Evolutionary conservation across 2,888 invertebrate species (phyloP).

Genomic region (Drosophila cyrtoloma): DNA sequence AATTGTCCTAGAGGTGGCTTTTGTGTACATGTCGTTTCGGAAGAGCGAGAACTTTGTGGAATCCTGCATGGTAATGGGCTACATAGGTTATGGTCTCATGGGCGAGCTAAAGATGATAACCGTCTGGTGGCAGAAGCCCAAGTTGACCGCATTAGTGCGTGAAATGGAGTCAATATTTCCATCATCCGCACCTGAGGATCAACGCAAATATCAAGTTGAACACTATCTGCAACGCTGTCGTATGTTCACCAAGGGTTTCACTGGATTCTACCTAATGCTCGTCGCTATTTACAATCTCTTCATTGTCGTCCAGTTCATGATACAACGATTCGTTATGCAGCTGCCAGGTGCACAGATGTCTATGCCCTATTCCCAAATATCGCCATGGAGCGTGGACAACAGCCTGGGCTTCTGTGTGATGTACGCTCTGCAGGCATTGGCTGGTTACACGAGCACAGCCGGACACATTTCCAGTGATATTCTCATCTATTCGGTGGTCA

Average conservation of each 20-base stretch:
- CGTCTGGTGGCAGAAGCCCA: slow-evolving; percentile 39
- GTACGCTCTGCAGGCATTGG: slow-evolving; percentile 62
- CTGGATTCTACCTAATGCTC: slow-evolving; percentile 71
- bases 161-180: slow-evolving; percentile 68
- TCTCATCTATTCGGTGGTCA: slow-evolving; percentile 72
- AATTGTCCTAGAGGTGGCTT: slow-evolving; percentile 18
- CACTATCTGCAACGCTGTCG: slow-evolving; percentile 47
- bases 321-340: slow-evolving; percentile 38
- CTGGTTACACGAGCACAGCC: slow-evolving; percentile 71
- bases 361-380: slow-evolving; percentile 65
- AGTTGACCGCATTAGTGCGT: slow-evolving; percentile 52
- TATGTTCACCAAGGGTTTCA: slow-evolving; percentile 57
- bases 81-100: slow-evolving; percentile 27
- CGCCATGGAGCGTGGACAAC: slow-evolving; percentile 71
- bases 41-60: slow-evolving; percentile 39
- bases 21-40: slow-evolving; percentile 16
- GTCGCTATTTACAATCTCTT: slow-evolving; percentile 76
- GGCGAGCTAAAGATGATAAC: slow-evolving; percentile 37
- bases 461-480: slow-evolving; percentile 78
- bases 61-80: slow-evolving; percentile 32
- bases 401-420: slow-evolving; percentile 57
- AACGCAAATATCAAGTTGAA: slow-evolving; percentile 45
- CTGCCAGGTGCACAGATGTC: slow-evolving; percentile 43
- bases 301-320: slow-evolving; percentile 49
- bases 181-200: background rate